Evolutionary conservation across 2,797 vertebrate genomes (phyloP), one percentile per base, ranked within the genome.

Genomic region (Spinibarbus caldwelli): DNA sequence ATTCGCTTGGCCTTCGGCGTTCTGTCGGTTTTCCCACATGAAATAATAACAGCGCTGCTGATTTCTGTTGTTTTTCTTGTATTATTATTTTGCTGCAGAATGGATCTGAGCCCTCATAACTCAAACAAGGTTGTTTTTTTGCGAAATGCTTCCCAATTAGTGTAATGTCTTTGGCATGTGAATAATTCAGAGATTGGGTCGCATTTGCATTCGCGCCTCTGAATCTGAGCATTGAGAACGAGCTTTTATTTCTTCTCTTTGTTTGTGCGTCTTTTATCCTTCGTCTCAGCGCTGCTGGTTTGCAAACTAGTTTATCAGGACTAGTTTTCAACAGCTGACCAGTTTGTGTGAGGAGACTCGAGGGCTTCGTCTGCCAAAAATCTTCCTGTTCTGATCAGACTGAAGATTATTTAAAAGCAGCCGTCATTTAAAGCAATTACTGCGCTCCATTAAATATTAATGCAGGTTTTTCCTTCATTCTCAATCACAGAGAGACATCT

Each of bases 401-500:
- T 80, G 52, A 80, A 85, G 86, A 87, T 83, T 83, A 87, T 86
- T 85, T 86, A 71, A 86, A 70, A 57, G 41, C 38, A 41, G 8
- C 78, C 36, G 85, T 83, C 85, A 75, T 90, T 89, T 87, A 89
- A 82, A 90, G 83, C 77, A 83, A 83, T 87, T 75, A 70, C 70
- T 67, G 43, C n/a, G 59, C 85, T 68, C 68, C 86, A 82, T 90
- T 89, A 84, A 85, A 88, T 87, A 83, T 89, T 86, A 86, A 90
- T 85, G 85, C 34, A 34, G 79, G 77, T 72, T 86, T 82, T 78
- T 66, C 79, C 72, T 86, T 87, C 67, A 68, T 85, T 80, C n/a
- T 78, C 75, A 66, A 52, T 89, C 83, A 80, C 85, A 80, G 26
- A 47, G 54, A 87, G 64, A 84, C 43, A 73, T 79, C 38, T 59